Evolutionary conservation across 37 sponge, comb jelly and placozoan species (phyloP), one percentile per base, ranked within the genome.

Genomic region (Spongilla lacustris): DNA sequence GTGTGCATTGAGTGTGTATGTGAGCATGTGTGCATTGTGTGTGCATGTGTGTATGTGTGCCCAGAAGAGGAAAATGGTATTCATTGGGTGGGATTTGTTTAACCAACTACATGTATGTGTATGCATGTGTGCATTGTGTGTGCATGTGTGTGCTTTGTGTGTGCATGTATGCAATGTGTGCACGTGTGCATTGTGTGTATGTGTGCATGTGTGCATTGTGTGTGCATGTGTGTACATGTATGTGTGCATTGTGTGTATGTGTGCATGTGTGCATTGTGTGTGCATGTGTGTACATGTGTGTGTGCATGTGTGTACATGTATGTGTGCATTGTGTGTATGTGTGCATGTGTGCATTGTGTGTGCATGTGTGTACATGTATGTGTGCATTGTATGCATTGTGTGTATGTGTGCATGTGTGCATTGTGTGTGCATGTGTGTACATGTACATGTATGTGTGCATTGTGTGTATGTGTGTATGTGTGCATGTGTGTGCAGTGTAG

Each of bases 1-100:
- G 78, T 86, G 71, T 78, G n/a, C n/a, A n/a, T n/a, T n/a, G n/a
- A n/a, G 86, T 86, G 80, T 67, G 72, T 86, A 70, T 36, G 83
- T 82, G 83, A 71, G 70, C 13, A 32, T 29, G 80, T 79, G 80
- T 46, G 24, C 10, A 24, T 81, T 29, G 30, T 33, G 14, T 17
- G 19, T n/a, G 48, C 4, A 9, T 80, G 32, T 26, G 29, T 66
- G 28, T 66, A 24, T 36, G 33, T 77, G 33, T 33, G 19, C n/a
- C n/a, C n/a, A n/a, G n/a, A n/a, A n/a, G n/a, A n/a, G n/a, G n/a
- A n/a, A n/a, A n/a, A n/a, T n/a, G n/a, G n/a, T n/a, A n/a, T n/a
- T n/a, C n/a, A n/a, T n/a, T n/a, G n/a, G n/a, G n/a, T n/a, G n/a
- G n/a, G n/a, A n/a, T n/a, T n/a, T n/a, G n/a, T n/a, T n/a, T n/a